A percentile compares a stretch with the other conserved stretches of the same genome.
These are phyloP conservation scores for Semaprochilodus insignis DNA, from an alignment of 2,797 vertebrate genomes.

Conservation along the genomic window DNA sequence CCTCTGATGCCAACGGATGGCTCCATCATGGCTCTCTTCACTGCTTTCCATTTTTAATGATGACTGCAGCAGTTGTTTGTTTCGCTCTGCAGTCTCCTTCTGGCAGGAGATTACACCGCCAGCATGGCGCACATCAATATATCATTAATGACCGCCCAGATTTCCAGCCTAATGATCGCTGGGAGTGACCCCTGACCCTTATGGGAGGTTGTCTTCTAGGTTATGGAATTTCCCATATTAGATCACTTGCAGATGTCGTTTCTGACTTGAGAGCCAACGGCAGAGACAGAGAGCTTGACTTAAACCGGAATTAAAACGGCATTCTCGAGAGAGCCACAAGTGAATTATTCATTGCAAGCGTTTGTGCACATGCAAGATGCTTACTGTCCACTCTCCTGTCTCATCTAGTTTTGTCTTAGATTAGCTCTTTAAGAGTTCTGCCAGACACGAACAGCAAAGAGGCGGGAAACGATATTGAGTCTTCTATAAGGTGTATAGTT, in stretches of 20 bases:
- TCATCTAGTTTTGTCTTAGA: not conserved
- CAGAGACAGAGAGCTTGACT: not conserved
- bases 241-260: not conserved
- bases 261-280: not conserved
- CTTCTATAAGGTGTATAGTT: too few relatives aligned
- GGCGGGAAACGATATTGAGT: too few relatives aligned
- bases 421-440: too few relatives aligned
- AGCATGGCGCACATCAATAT: not conserved
- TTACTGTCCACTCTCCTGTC: not conserved
- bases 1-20: not conserved
- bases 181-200: not conserved
- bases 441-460: too few relatives aligned
- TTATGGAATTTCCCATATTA: not conserved
- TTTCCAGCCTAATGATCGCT: constrained; percentile 3
- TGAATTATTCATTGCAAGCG: not conserved
- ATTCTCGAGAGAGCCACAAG: not conserved
- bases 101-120: not conserved
- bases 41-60: constrained; percentile 16
- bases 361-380: not conserved
- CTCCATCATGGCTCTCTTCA: not conserved
- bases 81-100: not conserved
- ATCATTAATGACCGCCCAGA: not conserved
- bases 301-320: too few relatives aligned
- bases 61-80: not conserved
- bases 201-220: not conserved